phyloP scores from a whole-genome alignment of 2,888 invertebrate genomes.

The Chalcosyrphus nemorum region DNA sequence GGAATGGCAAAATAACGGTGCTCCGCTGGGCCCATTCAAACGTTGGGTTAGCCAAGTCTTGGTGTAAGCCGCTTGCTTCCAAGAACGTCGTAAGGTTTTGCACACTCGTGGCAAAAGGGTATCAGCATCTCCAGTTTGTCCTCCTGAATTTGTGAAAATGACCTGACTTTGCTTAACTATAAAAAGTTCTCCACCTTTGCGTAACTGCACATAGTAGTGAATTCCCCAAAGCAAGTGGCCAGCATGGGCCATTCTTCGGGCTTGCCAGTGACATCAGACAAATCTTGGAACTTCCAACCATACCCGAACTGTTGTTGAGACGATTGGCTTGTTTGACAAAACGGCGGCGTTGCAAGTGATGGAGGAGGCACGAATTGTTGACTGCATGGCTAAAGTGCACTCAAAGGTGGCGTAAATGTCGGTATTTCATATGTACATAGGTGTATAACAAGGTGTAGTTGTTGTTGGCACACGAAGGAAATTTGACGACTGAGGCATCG shows the following conservation, averaged over 20 bases:
- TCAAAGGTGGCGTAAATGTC: no score
- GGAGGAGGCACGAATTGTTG: no score
- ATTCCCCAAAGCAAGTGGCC: slow-evolving; percentile 41
- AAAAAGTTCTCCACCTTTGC: no score
- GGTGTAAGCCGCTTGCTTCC: slow-evolving; percentile 4
- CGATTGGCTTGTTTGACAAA: no score
- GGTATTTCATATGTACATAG: no score
- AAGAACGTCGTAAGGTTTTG: background rate
- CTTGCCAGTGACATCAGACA: slow-evolving; percentile 53
- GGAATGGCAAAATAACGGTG: no score
- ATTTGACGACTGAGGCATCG: background rate
- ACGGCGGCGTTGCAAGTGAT: no score
- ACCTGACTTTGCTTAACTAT: background rate
- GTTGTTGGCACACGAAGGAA: no score
- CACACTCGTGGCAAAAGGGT: slow-evolving; percentile 16
- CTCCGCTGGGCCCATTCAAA: no score
- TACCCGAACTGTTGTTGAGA: background rate
- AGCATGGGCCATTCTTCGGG: slow-evolving; percentile 70
- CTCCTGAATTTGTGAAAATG: slow-evolving; percentile 39
- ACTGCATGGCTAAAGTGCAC: no score
- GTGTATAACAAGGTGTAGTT: no score
- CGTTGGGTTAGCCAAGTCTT: slow-evolving; percentile 2
- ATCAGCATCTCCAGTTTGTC: slow-evolving; percentile 34
- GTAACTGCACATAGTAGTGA: slow-evolving; percentile 19
- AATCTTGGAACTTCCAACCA: slow-evolving; percentile 35